Evolutionary conservation across 2,113 vertebrate species (phyloP).

Genomic region (Collichthys lucidus): DNA sequence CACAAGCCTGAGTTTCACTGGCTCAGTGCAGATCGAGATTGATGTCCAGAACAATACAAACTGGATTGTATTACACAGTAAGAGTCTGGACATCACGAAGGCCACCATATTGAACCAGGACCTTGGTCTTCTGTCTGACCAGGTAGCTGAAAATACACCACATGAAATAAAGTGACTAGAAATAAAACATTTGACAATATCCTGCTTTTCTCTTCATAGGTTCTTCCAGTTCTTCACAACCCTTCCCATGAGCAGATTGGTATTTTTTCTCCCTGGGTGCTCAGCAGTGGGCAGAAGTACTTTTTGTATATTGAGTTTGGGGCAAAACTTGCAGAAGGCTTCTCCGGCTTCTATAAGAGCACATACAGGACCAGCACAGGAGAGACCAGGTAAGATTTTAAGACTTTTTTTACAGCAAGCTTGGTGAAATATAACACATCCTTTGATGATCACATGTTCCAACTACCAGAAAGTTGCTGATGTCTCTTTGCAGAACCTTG

Average conservation of each 20-base stretch:
- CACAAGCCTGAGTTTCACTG: slow-evolving; percentile 79
- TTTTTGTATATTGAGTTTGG: slow-evolving; percentile 83
- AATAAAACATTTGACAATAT: background rate
- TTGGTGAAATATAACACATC: background rate
- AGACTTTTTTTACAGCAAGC: background rate
- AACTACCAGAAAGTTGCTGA: background rate
- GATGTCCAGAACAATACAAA: slow-evolving; percentile 84
- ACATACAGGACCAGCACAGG: slow-evolving; percentile 79
- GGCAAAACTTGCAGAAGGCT: slow-evolving; percentile 80
- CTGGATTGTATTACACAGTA: slow-evolving; percentile 86
- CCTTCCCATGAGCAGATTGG: slow-evolving; percentile 84
- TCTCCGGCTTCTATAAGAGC: slow-evolving; percentile 85
- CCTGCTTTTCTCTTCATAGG: slow-evolving; percentile 33
- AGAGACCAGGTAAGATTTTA: slow-evolving; percentile 76
- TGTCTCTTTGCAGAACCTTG: slow-evolving; percentile 71
- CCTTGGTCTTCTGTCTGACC: slow-evolving; percentile 70
- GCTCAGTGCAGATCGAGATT: slow-evolving; percentile 81
- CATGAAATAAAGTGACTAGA: no score
- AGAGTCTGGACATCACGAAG: slow-evolving; percentile 79
- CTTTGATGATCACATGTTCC: no score
- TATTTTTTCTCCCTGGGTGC: slow-evolving; percentile 83
- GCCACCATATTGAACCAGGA: slow-evolving; percentile 80
- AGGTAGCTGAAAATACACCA: slow-evolving; percentile 48
- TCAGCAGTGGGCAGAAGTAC: slow-evolving; percentile 82
- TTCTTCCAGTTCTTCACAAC: slow-evolving; percentile 83